These are phyloP conservation scores for Myzus persicae DNA, from an alignment of 1,140 invertebrate species.

Conservation along the genomic window DNA sequence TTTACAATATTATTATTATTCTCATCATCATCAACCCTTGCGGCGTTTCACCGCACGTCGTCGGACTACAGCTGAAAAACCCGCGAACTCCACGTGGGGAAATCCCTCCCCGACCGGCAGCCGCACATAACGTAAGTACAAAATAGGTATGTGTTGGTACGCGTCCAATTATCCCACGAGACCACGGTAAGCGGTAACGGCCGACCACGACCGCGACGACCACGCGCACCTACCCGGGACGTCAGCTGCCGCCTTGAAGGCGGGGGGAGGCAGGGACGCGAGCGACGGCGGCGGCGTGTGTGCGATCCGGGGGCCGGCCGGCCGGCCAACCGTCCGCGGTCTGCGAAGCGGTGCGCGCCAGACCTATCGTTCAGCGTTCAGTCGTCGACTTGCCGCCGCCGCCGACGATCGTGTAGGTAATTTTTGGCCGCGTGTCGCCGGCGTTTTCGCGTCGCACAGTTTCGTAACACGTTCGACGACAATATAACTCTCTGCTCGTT, in stretches of 20 bases:
- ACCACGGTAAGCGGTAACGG: background rate
- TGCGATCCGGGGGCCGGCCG: constrained; percentile 37
- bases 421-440: background rate
- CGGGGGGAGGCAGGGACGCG: background rate
- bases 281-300: constrained; percentile 1
- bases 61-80: background rate
- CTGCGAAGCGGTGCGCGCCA: background rate
- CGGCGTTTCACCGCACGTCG: background rate
- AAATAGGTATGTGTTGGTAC: constrained; percentile 1
- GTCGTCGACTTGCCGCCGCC: constrained; percentile 44
- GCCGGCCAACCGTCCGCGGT: background rate
- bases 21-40: background rate
- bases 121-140: background rate
- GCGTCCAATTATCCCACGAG: background rate
- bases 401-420: background rate
- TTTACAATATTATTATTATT: background rate
- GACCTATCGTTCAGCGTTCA: background rate
- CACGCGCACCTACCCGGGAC: constrained; percentile 11
- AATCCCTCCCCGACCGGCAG: background rate
- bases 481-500: background rate
- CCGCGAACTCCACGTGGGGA: background rate
- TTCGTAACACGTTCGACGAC: background rate
- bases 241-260: background rate
- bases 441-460: background rate
- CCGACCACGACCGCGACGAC: background rate